Conservation (phyloP, 1,140 invertebrate genomes). For the Melitaea cinxia region DNA sequence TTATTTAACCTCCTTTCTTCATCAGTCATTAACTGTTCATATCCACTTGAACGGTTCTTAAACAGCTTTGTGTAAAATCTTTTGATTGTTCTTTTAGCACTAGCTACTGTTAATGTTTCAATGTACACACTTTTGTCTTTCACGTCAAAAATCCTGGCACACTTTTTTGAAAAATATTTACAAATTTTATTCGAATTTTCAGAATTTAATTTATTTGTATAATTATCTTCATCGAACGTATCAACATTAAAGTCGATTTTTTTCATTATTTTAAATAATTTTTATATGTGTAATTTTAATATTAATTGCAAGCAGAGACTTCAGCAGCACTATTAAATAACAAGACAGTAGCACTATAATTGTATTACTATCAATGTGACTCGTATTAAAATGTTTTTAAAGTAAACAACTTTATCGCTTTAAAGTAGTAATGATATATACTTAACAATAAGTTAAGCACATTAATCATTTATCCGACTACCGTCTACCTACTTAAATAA, state of each 20-base stretch:
- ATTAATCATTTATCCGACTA: no score
- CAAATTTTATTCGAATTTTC: conserved; percentile 54
- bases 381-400: conserved; percentile 37
- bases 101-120: conserved; percentile 59
- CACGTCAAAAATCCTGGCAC: conserved; percentile 40
- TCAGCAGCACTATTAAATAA: background rate
- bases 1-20: conserved; percentile 78
- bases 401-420: conserved; percentile 69
- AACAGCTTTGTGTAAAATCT: conserved; percentile 60
- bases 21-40: conserved; percentile 70
- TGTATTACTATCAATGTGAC: conserved; percentile 31
- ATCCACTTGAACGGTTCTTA: conserved; percentile 55
- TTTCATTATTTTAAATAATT: conserved; percentile 26
- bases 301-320: background rate
- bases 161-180: conserved; percentile 54
- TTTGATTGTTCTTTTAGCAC: conserved; percentile 61
- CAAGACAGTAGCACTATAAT: conserved; percentile 23
- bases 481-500: no score
- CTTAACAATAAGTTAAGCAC: background rate
- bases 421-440: conserved; percentile 52
- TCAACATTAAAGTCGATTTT: conserved; percentile 42
- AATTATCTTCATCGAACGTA: conserved; percentile 44
- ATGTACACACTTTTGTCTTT: conserved; percentile 60
- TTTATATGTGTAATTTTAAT: background rate
- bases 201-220: conserved; percentile 28